These are phyloP conservation scores for Olivierus martensii DNA, from an alignment of 1,140 invertebrate species.

Conservation along the genomic window DNA sequence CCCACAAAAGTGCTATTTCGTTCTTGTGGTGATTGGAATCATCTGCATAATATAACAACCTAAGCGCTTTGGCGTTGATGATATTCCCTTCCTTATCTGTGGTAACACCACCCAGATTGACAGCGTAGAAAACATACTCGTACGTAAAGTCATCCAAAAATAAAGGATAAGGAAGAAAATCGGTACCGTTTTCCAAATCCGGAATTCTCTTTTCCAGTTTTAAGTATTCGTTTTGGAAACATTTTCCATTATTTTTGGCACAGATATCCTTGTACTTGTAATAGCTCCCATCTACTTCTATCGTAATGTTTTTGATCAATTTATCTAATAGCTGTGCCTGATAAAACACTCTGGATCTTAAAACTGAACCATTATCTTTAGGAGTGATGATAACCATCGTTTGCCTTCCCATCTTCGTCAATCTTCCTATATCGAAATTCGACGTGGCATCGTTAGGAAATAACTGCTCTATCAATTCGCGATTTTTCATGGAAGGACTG, in stretches of 20 bases:
- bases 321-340: constrained; percentile 59
- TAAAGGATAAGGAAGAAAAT: constrained; percentile 69
- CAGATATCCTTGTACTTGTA: constrained; percentile 55
- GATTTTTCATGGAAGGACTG: constrained; percentile 52
- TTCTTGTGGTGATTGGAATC: constrained; percentile 56
- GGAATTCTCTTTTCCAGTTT: constrained; percentile 64
- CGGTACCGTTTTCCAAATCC: constrained; percentile 51
- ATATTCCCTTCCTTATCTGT: constrained; percentile 54
- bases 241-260: constrained; percentile 63
- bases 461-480: constrained; percentile 51
- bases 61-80: constrained; percentile 58
- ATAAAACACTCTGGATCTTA: constrained; percentile 57
- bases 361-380: constrained; percentile 63
- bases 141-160: constrained; percentile 75
- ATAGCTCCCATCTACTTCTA: constrained; percentile 22
- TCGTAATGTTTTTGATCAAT: constrained; percentile 57
- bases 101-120: constrained; percentile 67
- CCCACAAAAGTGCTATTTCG: constrained; percentile 68
- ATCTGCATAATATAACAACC: constrained; percentile 73
- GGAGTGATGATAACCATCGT: constrained; percentile 66
- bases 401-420: constrained; percentile 74
- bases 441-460: constrained; percentile 15
- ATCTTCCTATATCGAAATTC: constrained; percentile 27
- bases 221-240: constrained; percentile 70
- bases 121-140: constrained; percentile 65